Percentiles rank a stretch among this genome's conserved stretches.
Conservation (phyloP, 2,888 invertebrate species). For the Lasioglossum vierecki region DNA sequence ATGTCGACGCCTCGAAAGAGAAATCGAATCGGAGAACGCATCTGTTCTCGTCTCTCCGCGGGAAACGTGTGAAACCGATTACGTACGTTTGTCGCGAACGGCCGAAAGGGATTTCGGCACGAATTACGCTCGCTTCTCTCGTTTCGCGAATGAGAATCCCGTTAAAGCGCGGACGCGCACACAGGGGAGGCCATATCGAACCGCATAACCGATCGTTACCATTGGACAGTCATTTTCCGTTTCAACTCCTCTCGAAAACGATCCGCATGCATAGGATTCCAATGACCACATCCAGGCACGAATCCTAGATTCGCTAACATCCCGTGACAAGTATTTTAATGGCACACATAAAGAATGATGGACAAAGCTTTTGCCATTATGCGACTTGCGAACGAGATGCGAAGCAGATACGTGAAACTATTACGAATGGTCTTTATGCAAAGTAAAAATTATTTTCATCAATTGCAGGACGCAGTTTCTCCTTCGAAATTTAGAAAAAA, state of each 20-base stretch:
- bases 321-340: constrained; percentile 15
- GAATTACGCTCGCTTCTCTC: constrained; percentile 26
- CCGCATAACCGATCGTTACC: constrained; percentile 25
- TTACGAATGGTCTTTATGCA: too few species aligned
- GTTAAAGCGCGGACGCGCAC: not conserved
- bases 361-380: not conserved
- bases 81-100: not conserved
- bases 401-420: too few species aligned
- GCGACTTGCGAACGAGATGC: not conserved
- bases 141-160: not conserved
- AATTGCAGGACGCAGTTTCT: too few species aligned
- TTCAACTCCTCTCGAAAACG: constrained; percentile 16
- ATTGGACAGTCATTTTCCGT: constrained; percentile 12
- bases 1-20: not conserved
- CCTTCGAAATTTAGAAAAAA: too few species aligned
- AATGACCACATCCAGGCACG: not conserved
- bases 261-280: constrained; percentile 14
- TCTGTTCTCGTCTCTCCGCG: too few species aligned
- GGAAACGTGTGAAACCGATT: too few species aligned
- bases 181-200: not conserved
- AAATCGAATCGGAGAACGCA: not conserved
- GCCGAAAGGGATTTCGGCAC: not conserved
- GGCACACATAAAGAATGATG: not conserved
- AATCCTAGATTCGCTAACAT: too few species aligned
- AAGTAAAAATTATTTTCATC: too few species aligned